Evolutionary conservation across 2,888 invertebrate species (phyloP).

Genomic region (Unio delphinus): DNA sequence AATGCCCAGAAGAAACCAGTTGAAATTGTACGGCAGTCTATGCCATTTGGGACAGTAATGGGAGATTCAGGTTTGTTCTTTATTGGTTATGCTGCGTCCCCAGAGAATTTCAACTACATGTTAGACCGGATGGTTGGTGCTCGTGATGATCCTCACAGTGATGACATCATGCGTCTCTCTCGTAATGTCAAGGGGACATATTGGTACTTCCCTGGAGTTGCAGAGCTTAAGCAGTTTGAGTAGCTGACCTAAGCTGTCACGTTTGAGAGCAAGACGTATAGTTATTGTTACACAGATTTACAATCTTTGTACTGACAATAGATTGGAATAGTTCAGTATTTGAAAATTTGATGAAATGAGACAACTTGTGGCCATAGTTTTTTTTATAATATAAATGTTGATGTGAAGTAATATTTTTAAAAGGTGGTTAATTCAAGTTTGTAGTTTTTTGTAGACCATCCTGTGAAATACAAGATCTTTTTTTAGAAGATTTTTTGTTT

Average conservation of each 20-base stretch:
- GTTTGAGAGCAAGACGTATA: no score
- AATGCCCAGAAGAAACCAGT: constrained; percentile 61
- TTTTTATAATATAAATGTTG: no score
- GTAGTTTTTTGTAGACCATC: background rate
- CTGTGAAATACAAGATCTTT: background rate
- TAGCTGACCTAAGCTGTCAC: constrained; percentile 6
- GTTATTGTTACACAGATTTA: no score
- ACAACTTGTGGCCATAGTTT: no score
- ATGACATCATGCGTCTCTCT: constrained; percentile 69
- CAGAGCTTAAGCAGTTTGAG: constrained; percentile 59
- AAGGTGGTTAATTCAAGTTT: no score
- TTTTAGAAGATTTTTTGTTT: no score
- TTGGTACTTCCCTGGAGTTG: constrained; percentile 70
- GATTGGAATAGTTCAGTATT: no score
- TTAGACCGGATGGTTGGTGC: constrained; percentile 70
- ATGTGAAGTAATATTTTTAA: no score
- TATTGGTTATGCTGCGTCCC: constrained; percentile 68
- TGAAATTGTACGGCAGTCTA: constrained; percentile 70
- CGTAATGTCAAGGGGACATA: constrained; percentile 67
- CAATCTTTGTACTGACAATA: no score
- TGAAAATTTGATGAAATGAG: no score
- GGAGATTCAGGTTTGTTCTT: constrained; percentile 69
- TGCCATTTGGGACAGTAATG: constrained; percentile 67
- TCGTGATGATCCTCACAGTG: constrained; percentile 62
- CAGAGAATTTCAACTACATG: constrained; percentile 69